Base-by-base conservation (phyloP, 2,888 invertebrate genomes). In the Trichopria drosophilae region DNA sequence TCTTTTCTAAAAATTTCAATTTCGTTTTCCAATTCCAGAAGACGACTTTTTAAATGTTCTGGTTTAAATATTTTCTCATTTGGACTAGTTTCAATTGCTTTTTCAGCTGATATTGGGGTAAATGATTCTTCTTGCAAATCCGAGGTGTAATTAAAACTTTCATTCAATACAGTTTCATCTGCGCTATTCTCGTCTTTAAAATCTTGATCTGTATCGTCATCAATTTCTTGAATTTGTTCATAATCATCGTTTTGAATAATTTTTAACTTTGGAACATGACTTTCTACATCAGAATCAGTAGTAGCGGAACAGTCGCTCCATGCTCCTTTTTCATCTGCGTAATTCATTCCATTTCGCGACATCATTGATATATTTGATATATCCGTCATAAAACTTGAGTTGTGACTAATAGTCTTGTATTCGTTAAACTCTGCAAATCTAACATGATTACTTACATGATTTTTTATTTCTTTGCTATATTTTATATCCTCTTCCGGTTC, bases 21-120 rank as follows among this genome's bases (percentile, higher is more conserved):
- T 70, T 84, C 87, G 48, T 79, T 77, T 74, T 88, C 86, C 28
- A 89, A 72, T 67, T 87, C 86, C 31, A 76, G 65, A 1, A 88
- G 76, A 40, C 86, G 83, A 13, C 76, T 78, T 71, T 83, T 82
- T 53, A 85, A 65, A 35, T 82, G 67, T 63, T 84, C 82, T 66
- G 82, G 81, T 60, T 82, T 82, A 57, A 80, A 80, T 62, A 80
- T 68, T 62, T 79, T 72, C 5, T 54, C 42, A 64, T 79, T 79
- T 32, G 75, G 73, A 70, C 79, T 77, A 72, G 77, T 78, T 68
- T 79, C 76, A 62, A 69, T 75, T 70, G 59, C 19, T 42, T 77
- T 77, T 54, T 77, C 75, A 43, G 16, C 16, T 9, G 13, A 9
- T 67, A 9, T 24, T 24, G 6, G 7, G 24, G 20, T 23, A 73